Evolutionary conservation across 1,140 invertebrate genomes (phyloP).

Genomic region (Drosophila lacteicornis): DNA sequence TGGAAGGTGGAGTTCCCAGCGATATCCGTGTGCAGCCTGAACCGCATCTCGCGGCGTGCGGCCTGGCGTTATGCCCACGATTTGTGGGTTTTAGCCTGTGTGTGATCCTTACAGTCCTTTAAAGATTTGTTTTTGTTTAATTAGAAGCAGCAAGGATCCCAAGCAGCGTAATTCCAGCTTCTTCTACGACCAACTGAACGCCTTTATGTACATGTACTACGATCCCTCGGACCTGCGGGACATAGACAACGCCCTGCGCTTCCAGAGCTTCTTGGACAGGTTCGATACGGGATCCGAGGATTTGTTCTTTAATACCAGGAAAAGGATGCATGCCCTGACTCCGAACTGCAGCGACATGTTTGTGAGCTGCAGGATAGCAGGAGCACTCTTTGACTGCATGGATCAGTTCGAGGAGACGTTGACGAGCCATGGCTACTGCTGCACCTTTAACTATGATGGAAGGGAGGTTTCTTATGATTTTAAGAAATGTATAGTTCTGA

Average conservation of each 20-base stretch:
- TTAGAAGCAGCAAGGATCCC: constrained; percentile 67
- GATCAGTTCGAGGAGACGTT: constrained; percentile 55
- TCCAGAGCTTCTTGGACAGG: constrained; percentile 70
- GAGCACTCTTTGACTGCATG: constrained; percentile 54
- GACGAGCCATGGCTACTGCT: constrained; percentile 66
- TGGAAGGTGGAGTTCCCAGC: constrained; percentile 87
- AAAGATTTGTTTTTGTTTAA: neutral
- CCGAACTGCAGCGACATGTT: constrained; percentile 75
- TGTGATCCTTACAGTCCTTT: too few relatives aligned
- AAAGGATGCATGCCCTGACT: constrained; percentile 56
- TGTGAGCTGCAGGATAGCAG: constrained; percentile 62
- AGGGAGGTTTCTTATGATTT: constrained; percentile 24
- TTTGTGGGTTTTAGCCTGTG: constrained; percentile 80
- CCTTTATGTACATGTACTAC: constrained; percentile 59
- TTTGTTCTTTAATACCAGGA: constrained; percentile 67
- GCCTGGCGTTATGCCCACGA: constrained; percentile 85
- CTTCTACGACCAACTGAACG: constrained; percentile 59
- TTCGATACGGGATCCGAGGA: constrained; percentile 60
- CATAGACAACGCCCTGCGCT: constrained; percentile 55
- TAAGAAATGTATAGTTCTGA: neutral
- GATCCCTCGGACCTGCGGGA: constrained; percentile 34
- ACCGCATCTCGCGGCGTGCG: constrained; percentile 86
- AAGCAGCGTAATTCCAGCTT: constrained; percentile 39
- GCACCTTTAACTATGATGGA: constrained; percentile 68
- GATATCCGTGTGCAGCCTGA: constrained; percentile 87